Evolutionary conservation across 2,113 vertebrate genomes (phyloP), one percentile per base, ranked within the genome.

Genomic region (Tapirus terrestris): DNA sequence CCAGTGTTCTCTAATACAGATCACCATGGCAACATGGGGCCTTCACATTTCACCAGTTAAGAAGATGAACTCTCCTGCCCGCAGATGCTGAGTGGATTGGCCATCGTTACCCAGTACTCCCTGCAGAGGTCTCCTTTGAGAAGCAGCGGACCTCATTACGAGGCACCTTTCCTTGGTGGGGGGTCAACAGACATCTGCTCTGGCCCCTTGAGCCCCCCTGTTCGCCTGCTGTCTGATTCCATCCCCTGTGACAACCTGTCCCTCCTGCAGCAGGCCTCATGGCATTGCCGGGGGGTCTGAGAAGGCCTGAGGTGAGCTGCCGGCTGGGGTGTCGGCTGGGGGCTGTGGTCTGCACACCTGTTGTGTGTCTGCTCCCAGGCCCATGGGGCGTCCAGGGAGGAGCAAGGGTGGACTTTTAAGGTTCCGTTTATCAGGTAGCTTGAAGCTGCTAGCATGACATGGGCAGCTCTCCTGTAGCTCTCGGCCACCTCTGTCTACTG

Each of bases 21-120:
- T 98, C 95, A 89, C 97, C 43, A 18, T 98, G 98, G 95, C 95
- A 97, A 98, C 98, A 91, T 95, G 97, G 97, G 94, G 97, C 73
- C 76, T 98, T 95, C 90, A 96, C 97, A 97, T 98, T 98, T 98
- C 93, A 92, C 67, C 93, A 92, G 95, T 97, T 85, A 97, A 93
- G 96, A 98, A 90, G 98, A 97, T 82, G 94, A 91, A 68, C 96
- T 97, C 91, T 98, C 93, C 93, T 97, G 95, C 92, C 94, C 65
- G 97, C 98, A 97, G 97, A 84, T 39, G 95, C 96, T 90, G 96
- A 98, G 68, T 7, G 3, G 88, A 96, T 98, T 96, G 98, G 97
- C 97, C 97, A 96, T 96, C 68, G 92, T 96, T 95, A 98, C 96
- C 85, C 89, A 58, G 93, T 83, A 93, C 97, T 94, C 96, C 70